These are phyloP conservation scores for Mungos mungo DNA, from an alignment of 2,113 vertebrate genomes.

Conservation along the genomic window DNA sequence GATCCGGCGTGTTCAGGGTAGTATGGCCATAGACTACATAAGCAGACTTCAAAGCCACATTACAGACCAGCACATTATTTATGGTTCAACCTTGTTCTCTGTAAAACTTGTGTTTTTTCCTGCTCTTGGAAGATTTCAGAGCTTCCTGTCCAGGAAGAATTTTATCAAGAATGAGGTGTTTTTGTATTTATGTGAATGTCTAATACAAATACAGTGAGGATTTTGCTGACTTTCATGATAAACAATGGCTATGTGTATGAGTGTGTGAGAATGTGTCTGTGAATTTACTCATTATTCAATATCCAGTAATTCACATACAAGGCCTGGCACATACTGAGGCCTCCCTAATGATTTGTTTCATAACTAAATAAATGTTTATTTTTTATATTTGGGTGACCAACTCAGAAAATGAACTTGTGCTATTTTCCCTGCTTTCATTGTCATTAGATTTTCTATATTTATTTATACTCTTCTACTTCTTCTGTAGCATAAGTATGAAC, in stretches of 20 bases:
- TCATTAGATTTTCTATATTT: constrained; percentile 15
- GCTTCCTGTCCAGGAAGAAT: background rate
- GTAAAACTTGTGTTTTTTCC: background rate
- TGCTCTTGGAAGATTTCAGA: background rate
- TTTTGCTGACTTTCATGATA: constrained; percentile 10
- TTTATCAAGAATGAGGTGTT: background rate
- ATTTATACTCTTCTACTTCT: constrained; percentile 11
- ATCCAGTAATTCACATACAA: background rate
- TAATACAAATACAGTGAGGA: background rate
- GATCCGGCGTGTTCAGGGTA: too few species aligned
- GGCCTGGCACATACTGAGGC: background rate
- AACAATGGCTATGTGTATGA: background rate
- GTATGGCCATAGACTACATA: background rate
- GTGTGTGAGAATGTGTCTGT: background rate
- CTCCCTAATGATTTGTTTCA: background rate
- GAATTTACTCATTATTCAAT: background rate
- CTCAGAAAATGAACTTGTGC: background rate
- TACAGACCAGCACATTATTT: background rate
- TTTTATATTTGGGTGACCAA: constrained; percentile 18
- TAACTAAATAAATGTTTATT: background rate
- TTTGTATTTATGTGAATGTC: background rate
- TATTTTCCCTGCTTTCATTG: background rate
- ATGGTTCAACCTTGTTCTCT: background rate
- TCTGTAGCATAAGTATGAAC: background rate
- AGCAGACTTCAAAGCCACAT: background rate